Conservation (phyloP, 2,888 invertebrate species). For the Heliconius sara region DNA sequence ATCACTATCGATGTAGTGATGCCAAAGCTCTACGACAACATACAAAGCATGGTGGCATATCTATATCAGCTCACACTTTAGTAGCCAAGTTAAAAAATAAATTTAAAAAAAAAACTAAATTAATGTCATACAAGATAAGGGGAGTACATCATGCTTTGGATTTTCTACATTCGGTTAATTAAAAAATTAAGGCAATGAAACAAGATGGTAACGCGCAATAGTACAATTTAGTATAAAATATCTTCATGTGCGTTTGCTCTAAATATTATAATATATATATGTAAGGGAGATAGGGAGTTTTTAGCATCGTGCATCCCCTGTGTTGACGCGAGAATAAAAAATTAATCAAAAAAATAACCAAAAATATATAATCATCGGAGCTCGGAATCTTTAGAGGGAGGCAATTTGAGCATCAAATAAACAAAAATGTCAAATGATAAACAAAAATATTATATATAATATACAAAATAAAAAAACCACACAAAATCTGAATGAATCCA, state of each 20-base stretch:
- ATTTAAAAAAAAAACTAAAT: constrained; percentile 56
- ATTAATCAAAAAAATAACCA: constrained; percentile 63
- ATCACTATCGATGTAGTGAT: constrained; percentile 39
- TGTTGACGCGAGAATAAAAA: constrained; percentile 76
- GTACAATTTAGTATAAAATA: constrained; percentile 40
- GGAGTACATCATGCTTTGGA: constrained; percentile 75
- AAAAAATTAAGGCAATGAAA: constrained; percentile 49
- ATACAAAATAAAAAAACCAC: constrained; percentile 58
- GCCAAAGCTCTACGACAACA: constrained; percentile 73
- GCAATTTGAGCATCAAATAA: constrained; percentile 71
- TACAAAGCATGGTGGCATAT: constrained; percentile 74
- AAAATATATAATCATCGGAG: constrained; percentile 57
- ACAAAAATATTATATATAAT: constrained; percentile 36
- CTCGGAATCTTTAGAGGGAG: constrained; percentile 81
- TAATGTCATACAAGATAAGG: constrained; percentile 52
- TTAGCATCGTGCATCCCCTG: constrained; percentile 84
- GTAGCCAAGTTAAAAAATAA: constrained; percentile 59
- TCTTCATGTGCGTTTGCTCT: constrained; percentile 55
- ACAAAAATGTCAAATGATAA: constrained; percentile 51
- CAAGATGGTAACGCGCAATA: constrained; percentile 41
- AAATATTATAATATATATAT: constrained; percentile 38
- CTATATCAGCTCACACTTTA: constrained; percentile 58
- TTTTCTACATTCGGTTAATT: constrained; percentile 48
- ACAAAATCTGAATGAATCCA: constrained; percentile 59
- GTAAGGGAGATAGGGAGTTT: constrained; percentile 74